Conservation (phyloP, 2,797 vertebrate species). For the Rhinichthys osculus region DNA sequence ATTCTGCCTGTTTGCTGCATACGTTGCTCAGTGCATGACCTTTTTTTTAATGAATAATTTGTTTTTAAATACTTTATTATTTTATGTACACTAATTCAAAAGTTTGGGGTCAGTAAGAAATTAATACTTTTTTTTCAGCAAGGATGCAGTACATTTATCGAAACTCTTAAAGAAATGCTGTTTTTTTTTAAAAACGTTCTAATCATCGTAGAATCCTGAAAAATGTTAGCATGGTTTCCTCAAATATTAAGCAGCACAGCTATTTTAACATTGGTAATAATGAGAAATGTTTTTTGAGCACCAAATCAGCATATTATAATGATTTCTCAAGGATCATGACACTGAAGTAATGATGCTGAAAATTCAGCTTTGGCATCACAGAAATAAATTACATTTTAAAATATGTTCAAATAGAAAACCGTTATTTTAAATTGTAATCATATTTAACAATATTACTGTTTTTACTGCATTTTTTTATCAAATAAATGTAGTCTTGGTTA, state of each 20-base stretch:
- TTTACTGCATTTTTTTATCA: not conserved
- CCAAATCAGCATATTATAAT: not conserved
- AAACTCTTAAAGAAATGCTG: not conserved
- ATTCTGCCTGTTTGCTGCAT: slow-evolving; percentile 44
- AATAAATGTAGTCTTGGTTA: not conserved
- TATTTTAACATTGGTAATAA: not conserved
- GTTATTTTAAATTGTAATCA: not conserved
- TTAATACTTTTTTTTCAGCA: not conserved
- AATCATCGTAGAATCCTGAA: not conserved
- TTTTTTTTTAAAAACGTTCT: not conserved
- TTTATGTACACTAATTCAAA: not conserved
- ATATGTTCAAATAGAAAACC: not conserved
- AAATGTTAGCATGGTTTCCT: not conserved
- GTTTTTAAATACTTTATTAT: not conserved
- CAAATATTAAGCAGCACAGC: not conserved
- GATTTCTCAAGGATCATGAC: not conserved
- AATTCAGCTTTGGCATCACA: not conserved
- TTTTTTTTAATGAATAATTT: not conserved
- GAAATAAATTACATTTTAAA: not conserved
- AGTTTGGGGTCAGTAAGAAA: not conserved
- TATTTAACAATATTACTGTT: not conserved
- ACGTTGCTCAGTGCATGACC: slow-evolving; percentile 46
- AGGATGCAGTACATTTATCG: not conserved
- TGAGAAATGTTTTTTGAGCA: not conserved
- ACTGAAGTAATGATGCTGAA: not conserved